Evolutionary conservation across 2,797 vertebrate genomes (phyloP).

Genomic region (Coregonus sp.): DNA sequence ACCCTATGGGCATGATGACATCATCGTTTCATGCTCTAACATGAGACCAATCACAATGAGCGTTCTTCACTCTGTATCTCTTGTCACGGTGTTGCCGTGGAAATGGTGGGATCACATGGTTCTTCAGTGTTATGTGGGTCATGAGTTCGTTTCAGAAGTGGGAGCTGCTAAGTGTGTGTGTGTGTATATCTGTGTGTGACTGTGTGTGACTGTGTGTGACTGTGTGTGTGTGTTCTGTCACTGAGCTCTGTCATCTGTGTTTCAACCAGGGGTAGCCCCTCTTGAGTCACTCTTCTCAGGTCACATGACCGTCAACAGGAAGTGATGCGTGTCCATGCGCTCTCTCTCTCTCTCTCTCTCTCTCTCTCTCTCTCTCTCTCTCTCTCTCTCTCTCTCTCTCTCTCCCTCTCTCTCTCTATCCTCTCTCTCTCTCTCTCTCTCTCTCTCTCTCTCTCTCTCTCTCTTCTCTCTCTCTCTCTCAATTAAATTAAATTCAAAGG

Average conservation of each 20-base stretch:
- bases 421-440: no score
- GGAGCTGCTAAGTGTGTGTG: neutral
- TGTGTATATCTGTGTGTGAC: constrained; percentile 2
- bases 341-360: neutral
- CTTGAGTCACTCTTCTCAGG: neutral
- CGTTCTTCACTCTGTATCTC: neutral
- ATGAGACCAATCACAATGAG: constrained; percentile 3
- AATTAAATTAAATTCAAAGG: no score
- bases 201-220: constrained; percentile 19
- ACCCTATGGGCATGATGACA: constrained; percentile 8
- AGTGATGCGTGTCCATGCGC: constrained; percentile 24
- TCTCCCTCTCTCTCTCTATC: neutral
- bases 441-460: constrained; percentile 1
- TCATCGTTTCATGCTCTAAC: constrained; percentile 10
- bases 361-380: no score
- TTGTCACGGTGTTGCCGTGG: constrained; percentile 5
- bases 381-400: neutral
- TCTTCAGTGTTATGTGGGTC: constrained; percentile 38
- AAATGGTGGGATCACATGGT: constrained; percentile 52
- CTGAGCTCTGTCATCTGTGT: constrained; percentile 28
- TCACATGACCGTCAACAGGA: constrained; percentile 63
- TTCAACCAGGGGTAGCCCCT: constrained; percentile 36
- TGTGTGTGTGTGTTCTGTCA: constrained; percentile 27
- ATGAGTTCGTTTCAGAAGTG: constrained; percentile 51
- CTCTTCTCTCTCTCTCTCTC: no score